Conservation (phyloP, 2,113 vertebrate species). For the Suricata suricatta region DNA sequence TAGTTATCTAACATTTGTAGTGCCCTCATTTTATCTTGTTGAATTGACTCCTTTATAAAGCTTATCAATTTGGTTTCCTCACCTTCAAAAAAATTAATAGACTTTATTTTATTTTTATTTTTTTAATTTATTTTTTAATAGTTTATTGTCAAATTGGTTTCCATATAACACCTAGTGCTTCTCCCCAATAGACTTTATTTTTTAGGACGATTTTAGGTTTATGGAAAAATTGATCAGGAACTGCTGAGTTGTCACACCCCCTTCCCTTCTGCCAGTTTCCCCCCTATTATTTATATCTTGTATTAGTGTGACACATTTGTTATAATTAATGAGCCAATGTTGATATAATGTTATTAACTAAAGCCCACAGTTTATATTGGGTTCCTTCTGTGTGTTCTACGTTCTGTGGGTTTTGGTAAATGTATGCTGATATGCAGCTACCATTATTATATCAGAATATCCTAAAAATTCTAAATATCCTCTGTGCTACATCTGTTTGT, state of each 20-base stretch:
- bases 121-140: too few species aligned
- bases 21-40: neutral
- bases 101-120: neutral
- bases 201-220: neutral
- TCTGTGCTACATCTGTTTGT: neutral
- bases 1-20: neutral
- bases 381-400: neutral
- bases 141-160: too few species aligned
- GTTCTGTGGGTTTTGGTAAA: neutral
- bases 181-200: neutral
- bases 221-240: neutral
- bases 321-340: neutral
- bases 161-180: too few species aligned
- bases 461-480: too few species aligned
- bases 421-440: neutral
- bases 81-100: neutral
- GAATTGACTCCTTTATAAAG: neutral
- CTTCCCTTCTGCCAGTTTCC: neutral
- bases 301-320: neutral
- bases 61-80: neutral
- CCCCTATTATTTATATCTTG: neutral
- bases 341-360: neutral
- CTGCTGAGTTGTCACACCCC: neutral
- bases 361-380: neutral
- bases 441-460: neutral